Evolutionary conservation across 2,113 vertebrate genomes (phyloP).

Genomic region (Myiozetetes cayanensis): DNA sequence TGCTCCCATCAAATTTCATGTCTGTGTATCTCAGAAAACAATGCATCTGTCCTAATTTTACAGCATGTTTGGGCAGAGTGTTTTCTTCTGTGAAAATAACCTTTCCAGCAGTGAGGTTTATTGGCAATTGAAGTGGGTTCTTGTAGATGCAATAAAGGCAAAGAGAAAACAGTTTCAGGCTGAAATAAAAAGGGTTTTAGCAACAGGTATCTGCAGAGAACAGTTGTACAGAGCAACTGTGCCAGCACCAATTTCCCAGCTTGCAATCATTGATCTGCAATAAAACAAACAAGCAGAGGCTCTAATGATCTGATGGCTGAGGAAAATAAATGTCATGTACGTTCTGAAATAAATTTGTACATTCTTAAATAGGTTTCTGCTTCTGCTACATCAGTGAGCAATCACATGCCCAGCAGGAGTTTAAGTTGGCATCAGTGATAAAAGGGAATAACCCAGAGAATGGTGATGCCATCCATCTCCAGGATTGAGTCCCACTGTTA

Average conservation of each 20-base stretch:
- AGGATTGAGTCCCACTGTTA: rapidly evolving
- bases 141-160: neutral
- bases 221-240: neutral
- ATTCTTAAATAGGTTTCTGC: neutral
- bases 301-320: neutral
- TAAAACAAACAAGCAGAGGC: neutral
- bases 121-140: neutral
- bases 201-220: neutral
- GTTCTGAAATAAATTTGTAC: neutral
- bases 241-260: neutral
- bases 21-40: neutral
- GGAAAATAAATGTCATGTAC: neutral
- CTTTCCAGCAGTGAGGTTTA: rapidly evolving
- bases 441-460: neutral
- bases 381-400: neutral
- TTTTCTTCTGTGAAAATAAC: neutral
- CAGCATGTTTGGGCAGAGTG: neutral
- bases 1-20: neutral
- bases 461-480: neutral
- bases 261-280: neutral
- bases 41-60: neutral
- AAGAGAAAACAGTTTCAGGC: neutral
- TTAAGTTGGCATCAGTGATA: neutral
- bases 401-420: neutral
- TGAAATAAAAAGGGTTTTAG: neutral